These are phyloP conservation scores for Halcyon smyrnensis DNA, from an alignment of 2,797 vertebrate species.

Conservation along the genomic window DNA sequence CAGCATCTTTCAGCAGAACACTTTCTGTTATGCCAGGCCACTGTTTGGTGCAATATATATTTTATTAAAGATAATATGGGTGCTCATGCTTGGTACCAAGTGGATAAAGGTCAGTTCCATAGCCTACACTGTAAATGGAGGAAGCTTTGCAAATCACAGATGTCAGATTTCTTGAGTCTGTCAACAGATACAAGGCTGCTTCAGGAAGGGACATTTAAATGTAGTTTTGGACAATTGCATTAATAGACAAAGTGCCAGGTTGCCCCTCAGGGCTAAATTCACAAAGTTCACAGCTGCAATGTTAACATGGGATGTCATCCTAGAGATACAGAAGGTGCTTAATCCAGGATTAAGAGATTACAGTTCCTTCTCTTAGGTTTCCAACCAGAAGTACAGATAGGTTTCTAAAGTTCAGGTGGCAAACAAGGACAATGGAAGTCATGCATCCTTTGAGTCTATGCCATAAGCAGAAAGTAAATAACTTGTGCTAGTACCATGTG, in stretches of 20 bases:
- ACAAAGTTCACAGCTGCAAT: neutral
- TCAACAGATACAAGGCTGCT: neutral
- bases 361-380: neutral
- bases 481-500: neutral
- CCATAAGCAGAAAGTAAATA: neutral
- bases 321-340: neutral
- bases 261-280: neutral
- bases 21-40: neutral
- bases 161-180: neutral
- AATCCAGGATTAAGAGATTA: conserved; percentile 55
- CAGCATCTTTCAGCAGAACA: neutral
- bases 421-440: neutral
- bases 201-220: neutral
- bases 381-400: neutral
- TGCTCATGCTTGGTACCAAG: neutral
- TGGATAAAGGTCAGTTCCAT: neutral
- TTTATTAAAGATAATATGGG: neutral
- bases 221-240: neutral
- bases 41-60: neutral
- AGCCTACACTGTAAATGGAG: neutral
- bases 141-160: neutral
- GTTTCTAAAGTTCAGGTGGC: neutral
- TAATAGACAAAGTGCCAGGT: neutral
- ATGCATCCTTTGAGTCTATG: neutral
- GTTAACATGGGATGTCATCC: neutral